Evolutionary conservation across 2,113 vertebrate species (phyloP).

Genomic region (Heterochromis multidens): DNA sequence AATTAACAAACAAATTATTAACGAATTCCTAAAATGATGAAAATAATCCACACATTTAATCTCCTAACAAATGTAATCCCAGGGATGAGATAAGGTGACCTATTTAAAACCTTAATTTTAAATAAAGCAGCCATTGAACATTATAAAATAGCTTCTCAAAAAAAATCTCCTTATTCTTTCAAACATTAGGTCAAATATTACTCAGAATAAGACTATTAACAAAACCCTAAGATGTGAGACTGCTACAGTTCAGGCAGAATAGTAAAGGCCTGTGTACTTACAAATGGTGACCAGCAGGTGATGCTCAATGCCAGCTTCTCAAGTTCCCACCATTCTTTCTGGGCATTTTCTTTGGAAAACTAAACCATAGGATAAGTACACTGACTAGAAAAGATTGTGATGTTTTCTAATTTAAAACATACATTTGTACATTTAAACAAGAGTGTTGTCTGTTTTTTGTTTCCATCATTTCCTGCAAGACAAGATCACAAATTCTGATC

Average conservation of each 20-base stretch:
- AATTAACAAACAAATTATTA: background rate
- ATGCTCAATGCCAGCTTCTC: background rate
- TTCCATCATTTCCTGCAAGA: background rate
- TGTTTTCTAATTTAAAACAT: background rate
- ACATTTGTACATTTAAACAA: background rate
- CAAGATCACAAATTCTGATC: background rate
- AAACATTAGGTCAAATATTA: background rate
- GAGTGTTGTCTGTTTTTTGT: background rate
- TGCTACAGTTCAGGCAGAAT: background rate
- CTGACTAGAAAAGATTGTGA: background rate
- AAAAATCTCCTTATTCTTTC: background rate
- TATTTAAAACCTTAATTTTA: too few relatives aligned
- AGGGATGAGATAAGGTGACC: too few relatives aligned
- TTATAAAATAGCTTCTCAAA: background rate
- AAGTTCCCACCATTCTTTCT: background rate
- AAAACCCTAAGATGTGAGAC: accelerated
- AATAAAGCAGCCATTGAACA: too few relatives aligned
- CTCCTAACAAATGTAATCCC: too few relatives aligned
- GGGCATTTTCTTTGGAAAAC: background rate
- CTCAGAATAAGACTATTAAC: background rate
- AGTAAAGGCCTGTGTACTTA: background rate
- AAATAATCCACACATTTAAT: background rate
- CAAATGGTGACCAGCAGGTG: constrained; percentile 16
- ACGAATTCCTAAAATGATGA: background rate
- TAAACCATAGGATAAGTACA: background rate